Evolutionary conservation across 2,888 invertebrate species (phyloP), one percentile per base, ranked within the genome.

Genomic region (Nasonia oneida): DNA sequence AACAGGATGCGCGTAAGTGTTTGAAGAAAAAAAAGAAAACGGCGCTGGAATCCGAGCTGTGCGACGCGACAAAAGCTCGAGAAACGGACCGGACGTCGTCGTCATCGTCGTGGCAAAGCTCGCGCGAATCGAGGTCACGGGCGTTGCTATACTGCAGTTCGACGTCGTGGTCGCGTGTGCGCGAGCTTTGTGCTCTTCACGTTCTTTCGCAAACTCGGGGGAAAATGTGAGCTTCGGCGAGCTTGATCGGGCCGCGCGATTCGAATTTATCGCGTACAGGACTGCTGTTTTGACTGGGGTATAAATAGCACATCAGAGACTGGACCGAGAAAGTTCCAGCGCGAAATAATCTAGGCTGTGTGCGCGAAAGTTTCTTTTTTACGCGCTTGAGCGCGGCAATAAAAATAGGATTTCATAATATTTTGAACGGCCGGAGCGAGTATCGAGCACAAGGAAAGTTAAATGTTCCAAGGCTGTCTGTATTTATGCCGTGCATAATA

Each of bases 71-170:
- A 14, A 76, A 76, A 76, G 82, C 67, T n/a, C 57, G 39, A 82
- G 42, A 76, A 82, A 50, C n/a, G 33, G 23, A 10, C 53, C 6
- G 57, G 33, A 42, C 29, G 23, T 39, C 39, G 67, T n/a, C 23
- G 33, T 29, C 29, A 6, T 39, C 39, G 67, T 47, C 50, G 47
- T 29, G 57, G 57, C 29, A 29, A 33, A 73, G 14, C 37, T 29
- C 37, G 33, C 8, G 29, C 2, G 61, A 77, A 83, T 83, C 77
- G 83, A 71, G 83, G 83, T 83, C 83, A 83, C 71, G 83, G 83
- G 83, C 71, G 39, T 57, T 61, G 77, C 77, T 53, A 33, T 37
- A 71, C 12, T 29, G 76, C 29, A 33, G 12, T 53, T 74, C 37
- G 57, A 76, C 53, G 53, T 76, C 14, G 33, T 53, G 3, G 39